Evolutionary conservation across 2,797 vertebrate genomes (phyloP).

Genomic region (Artibeus lituratus): DNA sequence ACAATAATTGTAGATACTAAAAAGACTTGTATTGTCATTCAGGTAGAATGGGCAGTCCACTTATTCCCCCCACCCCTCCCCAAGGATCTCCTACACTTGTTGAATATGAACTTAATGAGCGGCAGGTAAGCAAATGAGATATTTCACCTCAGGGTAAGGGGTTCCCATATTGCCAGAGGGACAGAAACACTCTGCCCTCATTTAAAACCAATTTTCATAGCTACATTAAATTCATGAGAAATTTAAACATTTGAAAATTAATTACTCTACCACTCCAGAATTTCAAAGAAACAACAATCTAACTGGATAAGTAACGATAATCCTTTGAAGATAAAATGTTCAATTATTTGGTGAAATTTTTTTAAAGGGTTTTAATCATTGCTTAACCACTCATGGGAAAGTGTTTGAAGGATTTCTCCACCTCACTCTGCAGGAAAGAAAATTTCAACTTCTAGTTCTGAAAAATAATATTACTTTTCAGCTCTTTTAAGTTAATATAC

Average conservation of each 20-base stretch:
- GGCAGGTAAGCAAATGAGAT: neutral
- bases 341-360: constrained; percentile 48
- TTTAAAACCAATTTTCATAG: neutral
- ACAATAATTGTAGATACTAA: neutral
- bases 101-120: neutral
- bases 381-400: neutral
- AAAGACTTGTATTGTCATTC: neutral
- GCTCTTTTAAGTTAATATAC: neutral
- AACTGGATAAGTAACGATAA: constrained; percentile 33
- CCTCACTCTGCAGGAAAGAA: neutral
- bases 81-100: neutral
- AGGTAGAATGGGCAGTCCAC: neutral
- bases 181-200: neutral
- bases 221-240: constrained; percentile 11
- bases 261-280: neutral
- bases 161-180: neutral
- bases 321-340: constrained; percentile 48
- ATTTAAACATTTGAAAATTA: constrained; percentile 45
- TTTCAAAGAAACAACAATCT: constrained; percentile 47
- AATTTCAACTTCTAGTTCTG: neutral
- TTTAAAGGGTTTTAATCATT: constrained; percentile 39
- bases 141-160: neutral
- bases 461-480: constrained; percentile 18
- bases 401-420: neutral
- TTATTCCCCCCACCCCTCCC: neutral